Percentiles rank a stretch among this genome's conserved stretches.
phyloP scores from a whole-genome alignment of 2,888 invertebrate genomes.

The Pandemis corylana region DNA sequence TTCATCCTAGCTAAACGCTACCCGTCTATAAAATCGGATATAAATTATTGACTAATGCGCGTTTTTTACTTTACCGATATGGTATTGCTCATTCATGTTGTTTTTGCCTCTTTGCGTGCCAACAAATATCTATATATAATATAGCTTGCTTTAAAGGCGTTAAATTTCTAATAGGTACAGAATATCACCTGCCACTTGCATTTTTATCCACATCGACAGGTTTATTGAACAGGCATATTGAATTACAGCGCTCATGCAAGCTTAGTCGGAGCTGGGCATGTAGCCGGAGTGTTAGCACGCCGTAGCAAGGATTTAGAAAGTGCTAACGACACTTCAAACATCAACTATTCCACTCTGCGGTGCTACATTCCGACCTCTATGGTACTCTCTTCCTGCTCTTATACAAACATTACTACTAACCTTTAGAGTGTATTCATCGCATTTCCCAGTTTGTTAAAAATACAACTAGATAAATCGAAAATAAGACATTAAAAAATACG shows the following conservation, averaged over 20 bases:
- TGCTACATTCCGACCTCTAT: constrained; percentile 68
- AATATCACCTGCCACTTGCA: constrained; percentile 2
- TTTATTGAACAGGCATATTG: constrained; percentile 15
- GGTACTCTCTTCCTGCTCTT: constrained; percentile 71
- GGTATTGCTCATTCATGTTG: not conserved
- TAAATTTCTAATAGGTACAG: not conserved
- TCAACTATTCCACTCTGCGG: constrained; percentile 60
- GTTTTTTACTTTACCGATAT: not conserved
- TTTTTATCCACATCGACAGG: not conserved
- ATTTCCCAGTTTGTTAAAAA: not conserved
- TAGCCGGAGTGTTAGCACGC: constrained; percentile 26
- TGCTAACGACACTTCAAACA: constrained; percentile 77
- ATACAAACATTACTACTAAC: constrained; percentile 56
- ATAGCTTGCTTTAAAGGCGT: not conserved
- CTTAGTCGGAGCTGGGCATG: constrained; percentile 13
- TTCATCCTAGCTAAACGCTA: constrained; percentile 30
- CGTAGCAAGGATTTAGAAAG: constrained; percentile 67
- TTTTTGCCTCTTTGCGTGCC: not conserved
- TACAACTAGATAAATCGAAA: not conserved
- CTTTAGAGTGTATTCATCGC: constrained; percentile 40
- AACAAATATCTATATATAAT: not conserved
- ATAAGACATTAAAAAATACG: not conserved
- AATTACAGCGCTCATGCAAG: constrained; percentile 29
- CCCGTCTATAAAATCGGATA: constrained; percentile 40
- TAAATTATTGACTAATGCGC: constrained; percentile 23